phyloP scores from a whole-genome alignment of 2,888 invertebrate genomes.

The Leptinotarsa tumamoca region DNA sequence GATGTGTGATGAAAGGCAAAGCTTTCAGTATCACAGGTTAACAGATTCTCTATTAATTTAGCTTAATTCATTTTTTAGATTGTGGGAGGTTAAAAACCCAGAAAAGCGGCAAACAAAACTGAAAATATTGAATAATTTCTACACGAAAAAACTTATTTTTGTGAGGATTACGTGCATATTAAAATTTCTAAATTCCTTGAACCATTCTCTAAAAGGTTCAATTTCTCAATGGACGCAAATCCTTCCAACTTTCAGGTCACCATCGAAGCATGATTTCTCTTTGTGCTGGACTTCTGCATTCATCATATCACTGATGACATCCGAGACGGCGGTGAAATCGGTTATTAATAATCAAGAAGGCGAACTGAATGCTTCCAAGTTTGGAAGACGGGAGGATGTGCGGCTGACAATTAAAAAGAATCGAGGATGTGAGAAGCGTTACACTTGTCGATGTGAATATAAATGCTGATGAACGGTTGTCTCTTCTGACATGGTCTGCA shows the following conservation, averaged over 20 bases:
- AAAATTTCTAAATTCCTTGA: no score
- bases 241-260: not conserved
- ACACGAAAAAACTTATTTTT: no score
- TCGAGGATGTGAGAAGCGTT: not conserved
- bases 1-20: no score
- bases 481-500: not conserved
- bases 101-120: no score
- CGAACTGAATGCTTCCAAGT: not conserved
- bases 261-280: not conserved
- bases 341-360: constrained; percentile 8
- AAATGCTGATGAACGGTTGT: constrained; percentile 3
- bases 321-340: constrained; percentile 9
- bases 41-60: no score
- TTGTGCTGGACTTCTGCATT: not conserved
- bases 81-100: no score
- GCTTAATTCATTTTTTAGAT: no score
- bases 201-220: no score
- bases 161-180: no score
- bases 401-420: not conserved
- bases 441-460: not conserved
- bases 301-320: constrained; percentile 12
- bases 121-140: no score
- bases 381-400: not conserved
- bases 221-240: not conserved
- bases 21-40: no score